phyloP scores from a whole-genome alignment of 2,888 invertebrate species.

The Strigamia crassipes region DNA sequence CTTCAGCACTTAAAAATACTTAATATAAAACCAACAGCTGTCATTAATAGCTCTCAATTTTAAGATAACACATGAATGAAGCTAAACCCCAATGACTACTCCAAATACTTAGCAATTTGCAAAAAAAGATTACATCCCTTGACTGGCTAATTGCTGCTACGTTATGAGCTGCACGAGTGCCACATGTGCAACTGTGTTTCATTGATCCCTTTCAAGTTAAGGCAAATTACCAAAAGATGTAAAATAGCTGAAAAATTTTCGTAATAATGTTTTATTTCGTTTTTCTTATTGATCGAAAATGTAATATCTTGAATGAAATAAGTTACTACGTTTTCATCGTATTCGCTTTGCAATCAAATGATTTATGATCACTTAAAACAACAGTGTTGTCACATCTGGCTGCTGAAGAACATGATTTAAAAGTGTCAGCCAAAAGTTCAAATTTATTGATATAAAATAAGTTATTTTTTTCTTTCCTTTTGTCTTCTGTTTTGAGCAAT shows the following conservation, averaged over 20 bases:
- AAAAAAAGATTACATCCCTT: not conserved
- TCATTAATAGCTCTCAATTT: not conserved
- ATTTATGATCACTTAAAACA: not conserved
- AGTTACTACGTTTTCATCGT: not conserved
- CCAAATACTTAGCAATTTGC: not conserved
- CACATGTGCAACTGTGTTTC: not conserved
- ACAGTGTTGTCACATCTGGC: not conserved
- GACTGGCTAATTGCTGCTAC: constrained; percentile 10
- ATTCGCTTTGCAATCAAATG: not conserved
- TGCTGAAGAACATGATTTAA: not conserved
- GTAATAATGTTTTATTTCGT: not conserved
- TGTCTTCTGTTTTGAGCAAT: not conserved
- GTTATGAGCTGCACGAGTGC: not conserved
- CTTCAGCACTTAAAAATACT: not conserved
- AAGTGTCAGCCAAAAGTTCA: not conserved
- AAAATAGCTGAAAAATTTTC: not conserved
- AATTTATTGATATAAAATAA: not conserved
- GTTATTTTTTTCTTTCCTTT: not conserved
- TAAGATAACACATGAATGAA: no score
- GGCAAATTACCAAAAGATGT: not conserved
- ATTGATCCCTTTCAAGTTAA: not conserved
- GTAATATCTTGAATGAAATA: not conserved
- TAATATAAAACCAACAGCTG: not conserved
- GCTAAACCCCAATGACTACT: not conserved
- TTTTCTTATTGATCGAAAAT: not conserved